Evolutionary conservation across 2,888 invertebrate species (phyloP).

Genomic region (Trissolcus japonicus): DNA sequence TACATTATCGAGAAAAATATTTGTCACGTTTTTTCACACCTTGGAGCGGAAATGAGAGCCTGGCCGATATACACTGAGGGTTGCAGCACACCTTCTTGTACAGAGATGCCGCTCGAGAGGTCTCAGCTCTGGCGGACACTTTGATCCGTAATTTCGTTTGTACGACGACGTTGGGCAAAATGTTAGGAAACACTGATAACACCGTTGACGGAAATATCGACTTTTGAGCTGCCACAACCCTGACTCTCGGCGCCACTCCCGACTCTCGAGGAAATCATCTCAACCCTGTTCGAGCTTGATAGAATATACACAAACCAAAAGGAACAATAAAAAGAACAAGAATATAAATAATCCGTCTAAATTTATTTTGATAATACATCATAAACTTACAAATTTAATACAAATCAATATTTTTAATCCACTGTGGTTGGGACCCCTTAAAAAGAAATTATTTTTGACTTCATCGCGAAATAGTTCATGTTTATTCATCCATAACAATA

Average conservation of each 20-base stretch:
- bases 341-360: constrained; percentile 5
- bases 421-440: too few species aligned
- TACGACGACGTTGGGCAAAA: constrained; percentile 69
- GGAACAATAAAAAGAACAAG: background rate
- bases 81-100: constrained; percentile 15
- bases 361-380: too few species aligned
- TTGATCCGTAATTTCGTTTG: constrained; percentile 73
- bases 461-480: too few species aligned
- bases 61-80: constrained; percentile 16
- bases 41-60: constrained; percentile 42
- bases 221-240: constrained; percentile 66
- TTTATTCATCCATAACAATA: too few species aligned
- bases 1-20: constrained; percentile 13
- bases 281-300: constrained; percentile 23
- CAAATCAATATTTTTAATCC: too few species aligned
- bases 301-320: constrained; percentile 19
- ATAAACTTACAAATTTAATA: too few species aligned
- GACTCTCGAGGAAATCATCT: constrained; percentile 40
- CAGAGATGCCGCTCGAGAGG: constrained; percentile 35
- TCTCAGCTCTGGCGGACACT: constrained; percentile 61
- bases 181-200: constrained; percentile 73
- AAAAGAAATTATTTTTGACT: too few species aligned
- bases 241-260: constrained; percentile 43
- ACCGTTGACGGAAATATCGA: constrained; percentile 75
- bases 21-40: constrained; percentile 20